Percentiles rank a stretch among this genome's conserved stretches.
These are phyloP conservation scores for Epicauta chinensis DNA, from an alignment of 1,140 invertebrate species.

Conservation along the genomic window DNA sequence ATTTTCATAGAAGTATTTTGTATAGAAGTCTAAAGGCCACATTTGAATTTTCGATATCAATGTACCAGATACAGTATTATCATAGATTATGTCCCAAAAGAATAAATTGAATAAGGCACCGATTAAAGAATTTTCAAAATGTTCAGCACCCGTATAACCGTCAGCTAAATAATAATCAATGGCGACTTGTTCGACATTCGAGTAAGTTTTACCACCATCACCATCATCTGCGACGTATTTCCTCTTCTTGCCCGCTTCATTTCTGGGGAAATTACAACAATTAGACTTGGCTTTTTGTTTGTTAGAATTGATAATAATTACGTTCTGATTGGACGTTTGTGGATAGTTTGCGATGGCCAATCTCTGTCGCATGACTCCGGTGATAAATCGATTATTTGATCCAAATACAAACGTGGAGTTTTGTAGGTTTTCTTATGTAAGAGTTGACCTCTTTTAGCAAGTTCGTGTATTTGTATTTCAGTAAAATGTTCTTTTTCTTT, in stretches of 20 bases:
- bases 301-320: constrained; percentile 2
- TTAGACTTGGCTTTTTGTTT: no score
- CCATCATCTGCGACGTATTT: constrained; percentile 15
- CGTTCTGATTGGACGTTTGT: constrained; percentile 9
- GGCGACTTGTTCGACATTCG: constrained; percentile 30
- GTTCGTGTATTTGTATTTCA: constrained; percentile 12
- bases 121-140: constrained; percentile 32
- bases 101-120: constrained; percentile 27
- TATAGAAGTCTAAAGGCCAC: constrained; percentile 32
- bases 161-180: constrained; percentile 22
- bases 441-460: constrained; percentile 13
- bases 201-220: constrained; percentile 14
- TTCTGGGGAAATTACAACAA: constrained; percentile 6
- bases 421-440: constrained; percentile 20
- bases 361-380: constrained; percentile 1
- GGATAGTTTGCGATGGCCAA: constrained; percentile 7
- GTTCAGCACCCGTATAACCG: constrained; percentile 24
- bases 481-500: constrained; percentile 14
- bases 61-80: constrained; percentile 20
- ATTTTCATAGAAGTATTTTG: constrained; percentile 32
- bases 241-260: constrained; percentile 19
- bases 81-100: constrained; percentile 39
- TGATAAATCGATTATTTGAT: constrained; percentile 9
- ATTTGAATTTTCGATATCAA: constrained; percentile 32
- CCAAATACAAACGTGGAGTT: constrained; percentile 8